phyloP scores from a whole-genome alignment of 92 coral and sea anemone genomes.

The Zoanthus gigantus region DNA sequence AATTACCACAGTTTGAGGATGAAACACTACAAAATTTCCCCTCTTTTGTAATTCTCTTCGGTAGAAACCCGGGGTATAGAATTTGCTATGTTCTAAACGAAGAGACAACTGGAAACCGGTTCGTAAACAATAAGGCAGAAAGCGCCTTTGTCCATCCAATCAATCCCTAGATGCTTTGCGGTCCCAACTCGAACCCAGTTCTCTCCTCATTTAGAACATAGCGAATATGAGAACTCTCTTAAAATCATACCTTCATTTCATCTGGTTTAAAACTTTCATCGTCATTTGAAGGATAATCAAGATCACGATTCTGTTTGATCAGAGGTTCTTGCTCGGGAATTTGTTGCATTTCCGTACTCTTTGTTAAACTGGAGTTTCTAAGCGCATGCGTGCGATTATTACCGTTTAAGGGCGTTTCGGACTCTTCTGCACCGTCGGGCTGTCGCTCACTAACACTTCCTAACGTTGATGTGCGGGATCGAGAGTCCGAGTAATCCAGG shows the following conservation, averaged over 20 bases:
- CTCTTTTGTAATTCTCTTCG: too few relatives aligned
- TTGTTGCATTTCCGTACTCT: conserved; percentile 71
- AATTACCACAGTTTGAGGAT: too few relatives aligned
- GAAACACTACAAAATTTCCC: too few relatives aligned
- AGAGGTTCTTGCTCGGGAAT: conserved; percentile 89
- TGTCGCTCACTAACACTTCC: conserved; percentile 83
- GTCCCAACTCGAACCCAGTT: too few relatives aligned
- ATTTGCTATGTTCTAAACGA: too few relatives aligned
- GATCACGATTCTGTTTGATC: conserved; percentile 23
- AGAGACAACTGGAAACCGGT: too few relatives aligned
- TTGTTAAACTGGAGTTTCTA: conserved; percentile 54
- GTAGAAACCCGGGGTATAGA: too few relatives aligned
- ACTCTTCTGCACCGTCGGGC: conserved; percentile 98
- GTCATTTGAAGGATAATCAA: not conserved
- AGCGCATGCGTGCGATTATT: conserved; percentile 64
- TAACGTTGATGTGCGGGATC: conserved; percentile 64
- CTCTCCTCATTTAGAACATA: too few relatives aligned
- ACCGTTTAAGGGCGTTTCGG: conserved; percentile 71
- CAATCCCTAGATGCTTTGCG: too few relatives aligned
- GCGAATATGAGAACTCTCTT: not conserved
- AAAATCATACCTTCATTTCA: conserved; percentile 40
- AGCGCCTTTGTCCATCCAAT: too few relatives aligned
- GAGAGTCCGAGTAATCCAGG: conserved; percentile 66
- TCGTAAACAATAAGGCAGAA: too few relatives aligned
- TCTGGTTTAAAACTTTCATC: conserved; percentile 52